Evolutionary conservation across 1,140 invertebrate genomes (phyloP).

Genomic region (Platorchestia sp.): DNA sequence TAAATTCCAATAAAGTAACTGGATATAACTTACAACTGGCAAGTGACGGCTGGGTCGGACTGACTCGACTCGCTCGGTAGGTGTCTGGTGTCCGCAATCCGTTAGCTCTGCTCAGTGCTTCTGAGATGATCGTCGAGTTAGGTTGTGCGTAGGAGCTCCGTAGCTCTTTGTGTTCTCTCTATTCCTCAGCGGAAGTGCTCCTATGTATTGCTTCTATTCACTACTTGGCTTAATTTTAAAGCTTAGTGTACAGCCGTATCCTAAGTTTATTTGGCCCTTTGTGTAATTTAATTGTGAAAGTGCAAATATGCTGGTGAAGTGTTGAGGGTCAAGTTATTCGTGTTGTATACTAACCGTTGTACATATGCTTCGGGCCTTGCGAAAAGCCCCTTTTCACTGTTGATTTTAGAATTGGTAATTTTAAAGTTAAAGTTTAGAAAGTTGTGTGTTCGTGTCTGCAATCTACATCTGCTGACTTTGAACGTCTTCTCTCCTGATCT

Average conservation of each 20-base stretch:
- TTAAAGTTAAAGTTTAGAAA: not conserved
- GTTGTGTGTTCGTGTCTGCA: not conserved
- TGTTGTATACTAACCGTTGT: constrained; percentile 19
- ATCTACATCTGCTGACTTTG: not conserved
- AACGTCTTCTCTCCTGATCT: not conserved
- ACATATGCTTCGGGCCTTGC: constrained; percentile 5
- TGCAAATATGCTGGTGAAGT: constrained; percentile 47
- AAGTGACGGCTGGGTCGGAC: not conserved
- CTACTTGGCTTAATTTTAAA: not conserved
- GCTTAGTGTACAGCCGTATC: constrained; percentile 14
- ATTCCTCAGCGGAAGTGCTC: constrained; percentile 44
- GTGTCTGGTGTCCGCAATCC: not conserved
- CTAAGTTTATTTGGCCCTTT: not conserved
- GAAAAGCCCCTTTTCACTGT: not conserved
- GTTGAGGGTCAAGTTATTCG: constrained; percentile 15
- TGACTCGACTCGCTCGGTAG: not conserved
- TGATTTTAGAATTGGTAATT: not conserved
- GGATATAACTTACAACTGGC: not conserved
- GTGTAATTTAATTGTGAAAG: constrained; percentile 47
- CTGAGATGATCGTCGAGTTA: not conserved
- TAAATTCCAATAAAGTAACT: not conserved
- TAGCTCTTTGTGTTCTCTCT: constrained; percentile 53
- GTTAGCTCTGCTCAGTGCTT: constrained; percentile 36
- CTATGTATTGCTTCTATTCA: constrained; percentile 48
- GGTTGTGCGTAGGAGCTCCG: constrained; percentile 49